Evolutionary conservation across 2,113 vertebrate species (phyloP), one percentile per base, ranked within the genome.

Genomic region (Tenebrosternarchus preto): DNA sequence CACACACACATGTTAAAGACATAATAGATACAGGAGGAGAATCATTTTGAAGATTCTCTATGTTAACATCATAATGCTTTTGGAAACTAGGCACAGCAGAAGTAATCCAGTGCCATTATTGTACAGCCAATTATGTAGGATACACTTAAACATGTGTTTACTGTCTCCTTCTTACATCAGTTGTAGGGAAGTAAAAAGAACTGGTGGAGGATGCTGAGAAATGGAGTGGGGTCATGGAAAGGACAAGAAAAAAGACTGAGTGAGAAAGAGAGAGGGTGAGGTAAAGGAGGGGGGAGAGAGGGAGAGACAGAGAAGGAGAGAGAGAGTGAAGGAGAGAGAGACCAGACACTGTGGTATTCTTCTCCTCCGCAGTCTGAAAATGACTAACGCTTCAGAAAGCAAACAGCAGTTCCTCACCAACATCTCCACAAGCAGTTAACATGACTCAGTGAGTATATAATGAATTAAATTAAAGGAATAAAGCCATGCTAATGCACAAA

Each of bases 311-410:
- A 66, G 22, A 66, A 15, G 39, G 50, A 46, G 71, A 70, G 12
- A 77, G 75, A 50, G 31, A 69, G 53, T 70, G 73, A 75, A 83
- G 82, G 9, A 22, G 57, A 55, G 9, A 20, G 57, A 55, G 79
- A 77, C 66, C n/a, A 55, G 70, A 67, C 29, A 71, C 36, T 76
- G 71, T 78, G 69, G 46, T 71, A 39, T 69, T 84, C n/a, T 76
- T 77, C 39, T 64, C 83, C 79, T 56, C 59, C 50, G 22, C 82
- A 83, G 63, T 74, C 29, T 80, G 85, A 81, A 90, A 86, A 83
- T 87, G 85, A 91, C 87, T 88, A 89, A 90, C 86, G 85, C 81
- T 81, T 77, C 50, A 81, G 77, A 85, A 87, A 86, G 85, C 87
- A 86, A 91, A 89, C 85, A 89, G 80, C 76, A 85, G 73, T 85